phyloP scores from a whole-genome alignment of 1,140 invertebrate genomes.

The Hylyphantes graminicola region DNA sequence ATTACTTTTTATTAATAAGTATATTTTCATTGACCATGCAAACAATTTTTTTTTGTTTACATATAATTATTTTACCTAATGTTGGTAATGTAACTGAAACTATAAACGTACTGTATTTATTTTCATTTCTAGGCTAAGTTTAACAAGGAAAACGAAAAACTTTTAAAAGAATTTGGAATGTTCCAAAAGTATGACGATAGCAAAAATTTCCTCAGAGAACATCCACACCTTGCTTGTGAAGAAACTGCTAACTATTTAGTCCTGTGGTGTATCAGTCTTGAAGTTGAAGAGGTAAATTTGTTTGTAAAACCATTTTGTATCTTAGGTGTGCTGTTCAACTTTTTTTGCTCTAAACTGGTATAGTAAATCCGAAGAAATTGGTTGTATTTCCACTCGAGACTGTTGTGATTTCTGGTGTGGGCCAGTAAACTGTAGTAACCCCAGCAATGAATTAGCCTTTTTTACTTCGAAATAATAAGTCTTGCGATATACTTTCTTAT shows the following conservation, averaged over 20 bases:
- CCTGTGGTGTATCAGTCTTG: slow-evolving; percentile 98
- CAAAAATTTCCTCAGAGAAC: slow-evolving; percentile 80
- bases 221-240: slow-evolving; percentile 89
- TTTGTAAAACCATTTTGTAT: neutral
- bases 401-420: too few species aligned
- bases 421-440: too few species aligned
- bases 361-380: too few species aligned
- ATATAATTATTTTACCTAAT: too few species aligned
- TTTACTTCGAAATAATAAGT: too few species aligned
- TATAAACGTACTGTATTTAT: neutral
- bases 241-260: slow-evolving; percentile 98
- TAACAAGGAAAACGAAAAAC: slow-evolving; percentile 89
- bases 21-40: neutral
- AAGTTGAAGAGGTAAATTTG: slow-evolving; percentile 88
- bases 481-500: too few species aligned
- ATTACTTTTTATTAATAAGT: neutral
- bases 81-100: neutral
- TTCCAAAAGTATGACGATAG: slow-evolving; percentile 92
- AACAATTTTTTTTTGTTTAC: neutral
- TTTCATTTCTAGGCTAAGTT: slow-evolving; percentile 73
- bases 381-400: too few species aligned
- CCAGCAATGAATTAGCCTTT: too few species aligned
- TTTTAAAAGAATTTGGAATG: slow-evolving; percentile 94
- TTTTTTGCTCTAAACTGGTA: too few species aligned
- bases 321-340: neutral